Evolutionary conservation across 2,888 invertebrate species (phyloP).

Genomic region (Cephus pygmeus): DNA sequence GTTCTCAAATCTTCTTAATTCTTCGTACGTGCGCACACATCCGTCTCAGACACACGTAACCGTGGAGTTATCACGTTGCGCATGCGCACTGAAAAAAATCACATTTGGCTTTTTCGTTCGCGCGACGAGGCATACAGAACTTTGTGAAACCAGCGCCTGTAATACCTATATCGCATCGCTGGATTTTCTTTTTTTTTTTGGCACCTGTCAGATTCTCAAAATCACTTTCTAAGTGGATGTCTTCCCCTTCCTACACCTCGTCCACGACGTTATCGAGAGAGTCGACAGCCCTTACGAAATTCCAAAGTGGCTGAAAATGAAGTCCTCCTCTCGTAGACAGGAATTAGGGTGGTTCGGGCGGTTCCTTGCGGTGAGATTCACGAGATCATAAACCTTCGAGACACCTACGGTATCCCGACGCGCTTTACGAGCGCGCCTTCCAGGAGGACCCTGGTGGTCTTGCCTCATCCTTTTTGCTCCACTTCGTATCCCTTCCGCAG

Average conservation of each 20-base stretch:
- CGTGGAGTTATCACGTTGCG: background rate
- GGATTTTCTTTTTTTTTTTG: too few relatives aligned
- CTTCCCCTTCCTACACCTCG: background rate
- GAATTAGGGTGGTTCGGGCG: background rate
- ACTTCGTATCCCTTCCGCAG: background rate
- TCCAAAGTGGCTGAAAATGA: background rate
- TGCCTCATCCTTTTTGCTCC: background rate
- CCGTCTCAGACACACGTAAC: constrained; percentile 26
- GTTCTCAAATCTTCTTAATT: constrained; percentile 44
- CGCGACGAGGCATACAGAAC: background rate
- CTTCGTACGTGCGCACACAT: constrained; percentile 11
- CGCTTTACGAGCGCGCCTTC: constrained; percentile 7
- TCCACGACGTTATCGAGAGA: background rate
- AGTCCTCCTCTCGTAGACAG: background rate
- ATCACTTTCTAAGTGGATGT: background rate
- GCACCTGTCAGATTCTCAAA: background rate
- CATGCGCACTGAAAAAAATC: background rate
- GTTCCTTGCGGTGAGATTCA: constrained; percentile 8
- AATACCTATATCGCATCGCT: too few relatives aligned
- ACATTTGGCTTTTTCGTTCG: background rate
- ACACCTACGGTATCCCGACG: background rate
- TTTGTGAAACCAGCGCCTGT: background rate
- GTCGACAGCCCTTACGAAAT: background rate
- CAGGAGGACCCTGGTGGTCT: background rate
- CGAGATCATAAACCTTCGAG: constrained; percentile 10